These are phyloP conservation scores for Pogonomyrmex barbatus DNA, from an alignment of 1,140 invertebrate species.

Conservation along the genomic window DNA sequence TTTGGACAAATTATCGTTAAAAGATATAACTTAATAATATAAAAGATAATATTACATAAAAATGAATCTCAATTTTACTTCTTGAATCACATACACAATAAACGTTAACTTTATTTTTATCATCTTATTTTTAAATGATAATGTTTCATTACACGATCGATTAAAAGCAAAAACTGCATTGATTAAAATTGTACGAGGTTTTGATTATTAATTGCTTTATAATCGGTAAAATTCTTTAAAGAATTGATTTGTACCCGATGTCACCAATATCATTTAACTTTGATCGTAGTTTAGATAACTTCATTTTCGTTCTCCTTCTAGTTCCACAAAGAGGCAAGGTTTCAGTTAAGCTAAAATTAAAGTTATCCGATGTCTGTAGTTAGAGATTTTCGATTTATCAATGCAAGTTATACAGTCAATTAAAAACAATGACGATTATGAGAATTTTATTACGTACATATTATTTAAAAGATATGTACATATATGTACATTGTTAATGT, in stretches of 20 bases:
- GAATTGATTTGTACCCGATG: neutral
- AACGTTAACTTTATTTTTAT: neutral
- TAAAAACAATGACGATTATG: neutral
- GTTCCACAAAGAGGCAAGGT: neutral
- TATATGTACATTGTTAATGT: no score
- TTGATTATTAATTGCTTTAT: neutral
- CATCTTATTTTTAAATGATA: conserved; percentile 12
- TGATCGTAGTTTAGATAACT: neutral
- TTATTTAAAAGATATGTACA: no score
- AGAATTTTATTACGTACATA: neutral
- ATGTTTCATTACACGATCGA: conserved; percentile 1
- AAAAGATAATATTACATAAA: neutral
- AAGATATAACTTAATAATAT: neutral
- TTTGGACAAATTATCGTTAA: neutral
- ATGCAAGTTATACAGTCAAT: neutral
- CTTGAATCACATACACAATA: neutral
- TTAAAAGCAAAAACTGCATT: neutral
- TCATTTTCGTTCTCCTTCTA: neutral
- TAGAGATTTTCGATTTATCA: neutral
- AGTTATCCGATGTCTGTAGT: neutral
- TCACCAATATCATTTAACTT: neutral
- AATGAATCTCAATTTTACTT: neutral
- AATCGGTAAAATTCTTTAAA: conserved; percentile 6
- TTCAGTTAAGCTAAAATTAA: neutral
- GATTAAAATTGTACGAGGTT: conserved; percentile 19